Base-by-base conservation (phyloP, 2,888 invertebrate species). In the Andricus curvator region DNA sequence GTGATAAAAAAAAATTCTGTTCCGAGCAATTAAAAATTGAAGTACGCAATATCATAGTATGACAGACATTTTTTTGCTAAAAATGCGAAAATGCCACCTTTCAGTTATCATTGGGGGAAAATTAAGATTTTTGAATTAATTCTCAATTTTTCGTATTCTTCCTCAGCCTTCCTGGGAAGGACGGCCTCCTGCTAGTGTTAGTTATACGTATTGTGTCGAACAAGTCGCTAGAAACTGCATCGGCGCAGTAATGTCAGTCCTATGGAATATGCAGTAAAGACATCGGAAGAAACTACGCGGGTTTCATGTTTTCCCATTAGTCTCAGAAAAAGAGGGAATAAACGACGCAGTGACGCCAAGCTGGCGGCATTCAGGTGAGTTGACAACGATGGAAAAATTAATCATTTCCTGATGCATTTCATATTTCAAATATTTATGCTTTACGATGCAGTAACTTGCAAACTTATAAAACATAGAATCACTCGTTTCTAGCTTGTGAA, bases 161-260 rank as follows among this genome's bases (percentile, higher is more conserved):
- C 80, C 77, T 78, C 78, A 84, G 83, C 82, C 84, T 87, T 84
- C 22, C 66, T 22, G 2, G 41, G 22, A 15, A 67, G 83, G 82
- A 83, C 83, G 85, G 85, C 51, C 60, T 81, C 60, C 51, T 80
- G 77, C 41, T 66, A 82, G 65, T 67, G 41, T 22, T n/a, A n/a
- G n/a, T n/a, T n/a, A n/a, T n/a, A n/a, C 13, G n/a, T 67, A 41
- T 44, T 41, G 67, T 41, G 15, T 67, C 41, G 15, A 41, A 41
- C 41, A 67, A 67, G 37, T 41, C 67, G 37, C 67, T 41, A 67
- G 67, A 22, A 67, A 67, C 41, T 67, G 67, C 41, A 67, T 44
- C 22, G 22, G 11, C n/a, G n/a, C 41, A 67, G 37, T 41, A 67
- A 67, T 41, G n/a, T 37, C n/a, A n/a, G 67, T 41, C 41, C 41